Evolutionary conservation across 2,113 vertebrate genomes (phyloP), one percentile per base, ranked within the genome.

Genomic region (Eurystomus gularis): DNA sequence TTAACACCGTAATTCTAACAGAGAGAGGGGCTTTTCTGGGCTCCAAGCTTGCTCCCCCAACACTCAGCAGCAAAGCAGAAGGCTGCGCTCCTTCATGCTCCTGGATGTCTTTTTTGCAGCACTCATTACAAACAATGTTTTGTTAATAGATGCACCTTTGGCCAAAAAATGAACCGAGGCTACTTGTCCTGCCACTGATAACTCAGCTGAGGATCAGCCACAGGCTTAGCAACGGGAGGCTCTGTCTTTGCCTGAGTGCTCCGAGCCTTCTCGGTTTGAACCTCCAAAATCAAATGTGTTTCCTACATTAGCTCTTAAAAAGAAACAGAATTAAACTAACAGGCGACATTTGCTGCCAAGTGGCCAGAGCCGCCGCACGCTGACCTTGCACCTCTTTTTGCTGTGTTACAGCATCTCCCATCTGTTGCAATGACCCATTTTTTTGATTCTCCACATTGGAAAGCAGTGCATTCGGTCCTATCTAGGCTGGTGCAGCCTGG

Each of bases 11-110:
- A 18, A 71, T 29, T 51, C 26, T 28, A 51, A 48, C 21, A 13
- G 0, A 7, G 12, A 52, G 12, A 5, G 15, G 15, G 18, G 0
- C 2, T 20, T 31, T 54, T 24, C 61, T 49, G 49, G 72, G 68
- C 31, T 80, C 39, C 58, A 21, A 4, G 52, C 23, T 60, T 0
- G 0, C 26, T 46, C 44, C 33, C 31, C 31, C 4, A 2, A 55
- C 46, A 31, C 14, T 51, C 46, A 57, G 65, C 60, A 88, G 71
- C 62, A 49, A 44, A 66, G 80, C 54, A 83, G 62, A 55, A 88
- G 66, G 79, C 23, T 55, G 71, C 25, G 16, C 17, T 62, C 42
- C 37, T 26, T 40, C 31, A 24, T 29, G 75, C 37, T 48, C 29
- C 57, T 20, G 51, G 70, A 28, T 69, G 40, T 13, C 2, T 0